These are phyloP conservation scores for Andrena minutula DNA, from an alignment of 2,888 invertebrate genomes.

Conservation along the genomic window DNA sequence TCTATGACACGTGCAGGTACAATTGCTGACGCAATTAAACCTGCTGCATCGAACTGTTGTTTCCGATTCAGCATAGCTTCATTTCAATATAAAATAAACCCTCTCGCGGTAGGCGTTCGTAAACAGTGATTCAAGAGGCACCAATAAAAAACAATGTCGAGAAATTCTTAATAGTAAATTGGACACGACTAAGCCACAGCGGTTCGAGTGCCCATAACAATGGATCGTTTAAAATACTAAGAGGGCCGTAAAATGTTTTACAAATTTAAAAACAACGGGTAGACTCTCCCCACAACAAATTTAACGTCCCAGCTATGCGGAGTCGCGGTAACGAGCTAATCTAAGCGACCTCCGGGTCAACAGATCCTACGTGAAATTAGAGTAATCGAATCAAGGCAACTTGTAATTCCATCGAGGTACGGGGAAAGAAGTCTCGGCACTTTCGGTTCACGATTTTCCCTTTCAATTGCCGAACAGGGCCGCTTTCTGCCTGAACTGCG, in stretches of 20 bases:
- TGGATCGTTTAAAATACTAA: background rate
- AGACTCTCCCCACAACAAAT: background rate
- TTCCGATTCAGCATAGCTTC: background rate
- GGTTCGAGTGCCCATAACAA: background rate
- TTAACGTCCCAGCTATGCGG: background rate
- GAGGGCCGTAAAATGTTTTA: background rate
- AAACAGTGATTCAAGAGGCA: background rate
- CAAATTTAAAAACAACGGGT: slow-evolving; percentile 20
- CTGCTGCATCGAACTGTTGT: too few species aligned
- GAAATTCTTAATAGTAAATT: slow-evolving; percentile 1
- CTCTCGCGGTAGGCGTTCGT: background rate
- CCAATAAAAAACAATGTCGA: slow-evolving; percentile 8
- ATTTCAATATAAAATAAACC: slow-evolving; percentile 12
- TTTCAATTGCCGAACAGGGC: slow-evolving; percentile 90
- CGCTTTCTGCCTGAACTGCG: slow-evolving; percentile 95
- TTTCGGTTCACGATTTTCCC: slow-evolving; percentile 40
- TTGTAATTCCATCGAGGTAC: slow-evolving; percentile 36
- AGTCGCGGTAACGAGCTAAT: slow-evolving; percentile 5
- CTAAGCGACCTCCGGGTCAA: slow-evolving; percentile 10
- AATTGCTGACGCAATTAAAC: background rate
- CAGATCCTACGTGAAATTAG: slow-evolving; percentile 1
- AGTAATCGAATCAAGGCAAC: slow-evolving; percentile 34
- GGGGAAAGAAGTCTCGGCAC: slow-evolving; percentile 16
- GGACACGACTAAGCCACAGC: background rate
- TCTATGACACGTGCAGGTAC: background rate